Evolutionary conservation across 2,797 vertebrate genomes (phyloP).

Genomic region (Muraenolepis orangiensis): DNA sequence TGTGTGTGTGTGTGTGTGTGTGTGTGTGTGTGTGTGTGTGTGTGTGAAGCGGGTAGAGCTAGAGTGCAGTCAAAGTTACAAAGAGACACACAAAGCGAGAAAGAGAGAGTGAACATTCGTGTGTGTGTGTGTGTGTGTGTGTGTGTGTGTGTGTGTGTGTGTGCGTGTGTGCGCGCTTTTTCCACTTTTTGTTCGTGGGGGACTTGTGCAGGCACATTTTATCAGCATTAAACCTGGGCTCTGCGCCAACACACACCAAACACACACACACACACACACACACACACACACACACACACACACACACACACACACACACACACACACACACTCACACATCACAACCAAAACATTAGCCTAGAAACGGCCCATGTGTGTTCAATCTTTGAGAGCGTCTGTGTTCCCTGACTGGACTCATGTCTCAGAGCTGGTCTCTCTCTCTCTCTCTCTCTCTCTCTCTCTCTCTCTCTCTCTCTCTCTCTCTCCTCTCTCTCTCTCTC

Average conservation of each 20-base stretch:
- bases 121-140: background rate
- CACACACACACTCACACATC: slow-evolving; percentile 12
- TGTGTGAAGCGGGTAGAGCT: background rate
- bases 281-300: slow-evolving; percentile 16
- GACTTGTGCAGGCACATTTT: slow-evolving; percentile 55
- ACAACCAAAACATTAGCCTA: slow-evolving; percentile 50
- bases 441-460: background rate
- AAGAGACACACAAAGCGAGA: background rate
- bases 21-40: background rate
- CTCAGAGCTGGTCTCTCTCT: background rate
- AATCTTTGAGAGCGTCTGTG: slow-evolving; percentile 44
- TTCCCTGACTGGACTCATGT: slow-evolving; percentile 27
- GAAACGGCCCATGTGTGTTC: slow-evolving; percentile 47
- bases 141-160: slow-evolving; percentile 5
- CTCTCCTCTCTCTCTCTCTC: background rate
- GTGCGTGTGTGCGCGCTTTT: slow-evolving; percentile 37
- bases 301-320: slow-evolving; percentile 14
- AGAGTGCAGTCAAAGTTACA: background rate
- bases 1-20: slow-evolving; percentile 1
- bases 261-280: slow-evolving; percentile 31
- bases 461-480: background rate
- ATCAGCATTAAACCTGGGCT: slow-evolving; percentile 60
- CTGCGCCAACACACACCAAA: slow-evolving; percentile 51
- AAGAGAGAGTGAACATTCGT: slow-evolving; percentile 14
- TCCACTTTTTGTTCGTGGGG: slow-evolving; percentile 41